Base-by-base conservation (phyloP, 2,113 vertebrate genomes). In the Melospiza melodia region DNA sequence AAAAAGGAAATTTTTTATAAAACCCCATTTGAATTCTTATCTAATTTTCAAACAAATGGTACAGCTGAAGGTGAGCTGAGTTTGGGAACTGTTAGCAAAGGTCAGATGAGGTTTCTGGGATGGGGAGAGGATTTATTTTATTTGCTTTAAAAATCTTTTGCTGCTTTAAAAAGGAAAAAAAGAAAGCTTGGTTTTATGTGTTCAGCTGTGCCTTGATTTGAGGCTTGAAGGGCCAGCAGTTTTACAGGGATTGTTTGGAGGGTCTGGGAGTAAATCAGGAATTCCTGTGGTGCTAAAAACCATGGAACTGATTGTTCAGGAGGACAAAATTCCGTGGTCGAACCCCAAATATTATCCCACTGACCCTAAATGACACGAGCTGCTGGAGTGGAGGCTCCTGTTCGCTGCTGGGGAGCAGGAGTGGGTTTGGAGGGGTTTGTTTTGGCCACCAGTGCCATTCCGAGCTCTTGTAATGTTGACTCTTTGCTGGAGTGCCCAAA, bases 221-320 rank as follows among this genome's bases (percentile, higher is more conserved):
- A 72, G 62, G n/a, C 39, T 10, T 5, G 30, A n/a, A 37, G 46
- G 14, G 13, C 37, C 44, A 14, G 23, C 43, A 59, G 12, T 61
- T 65, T 52, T 5, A 11, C 78, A 39, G 39, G 73, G 69, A 31
- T 20, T 22, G 30, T 24, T 25, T 7, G 13, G 61, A 54, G 48
- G 28, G 27, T 33, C 61, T 44, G 48, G 11, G 66, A 91, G 21
- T 33, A 51, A 79, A 79, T 35, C 20, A 12, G 49, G 35, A 71
- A 22, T 15, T 46, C 15, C 37, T 33, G 63, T 10, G 0, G 5
- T 49, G 48, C 25, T 49, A 20, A 23, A 37, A 35, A 24, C 33
- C 3, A 0, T 14, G 37, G 61, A 11, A 3, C 10, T 67, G 2
- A 2, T 24, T 71, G 1, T 12, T 62, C 13, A 15, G 54, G 30